Evolutionary conservation across 2,113 vertebrate species (phyloP).

Genomic region (Gymnarchus niloticus): DNA sequence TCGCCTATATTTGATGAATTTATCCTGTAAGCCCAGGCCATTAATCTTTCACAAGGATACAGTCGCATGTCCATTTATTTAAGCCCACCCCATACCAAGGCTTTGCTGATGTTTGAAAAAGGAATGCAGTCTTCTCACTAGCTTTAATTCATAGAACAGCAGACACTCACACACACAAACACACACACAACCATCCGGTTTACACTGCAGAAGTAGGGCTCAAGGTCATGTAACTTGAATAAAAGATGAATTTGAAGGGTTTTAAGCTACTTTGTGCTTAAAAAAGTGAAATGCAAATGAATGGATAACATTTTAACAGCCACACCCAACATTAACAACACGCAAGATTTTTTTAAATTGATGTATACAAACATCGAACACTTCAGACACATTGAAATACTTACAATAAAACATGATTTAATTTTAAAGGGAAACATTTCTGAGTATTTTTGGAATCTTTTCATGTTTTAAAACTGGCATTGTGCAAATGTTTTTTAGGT

Average conservation of each 20-base stretch:
- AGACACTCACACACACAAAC: neutral
- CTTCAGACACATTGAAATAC: neutral
- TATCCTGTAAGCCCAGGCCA: neutral
- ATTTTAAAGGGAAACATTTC: neutral
- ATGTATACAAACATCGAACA: neutral
- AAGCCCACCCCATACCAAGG: neutral
- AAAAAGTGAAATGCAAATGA: neutral
- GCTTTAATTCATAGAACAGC: neutral
- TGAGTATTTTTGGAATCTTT: neutral
- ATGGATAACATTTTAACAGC: neutral
- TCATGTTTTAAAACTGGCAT: neutral
- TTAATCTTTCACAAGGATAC: constrained; percentile 27
- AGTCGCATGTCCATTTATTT: constrained; percentile 29
- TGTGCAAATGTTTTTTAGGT: neutral
- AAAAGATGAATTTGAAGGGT: no score
- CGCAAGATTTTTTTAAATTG: neutral
- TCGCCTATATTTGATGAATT: neutral
- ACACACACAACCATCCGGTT: neutral
- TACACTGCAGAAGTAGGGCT: neutral
- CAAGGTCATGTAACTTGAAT: neutral
- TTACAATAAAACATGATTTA: neutral
- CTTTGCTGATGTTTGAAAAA: neutral
- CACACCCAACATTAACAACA: neutral
- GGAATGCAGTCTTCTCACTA: neutral
- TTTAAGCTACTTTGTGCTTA: no score